phyloP scores from a whole-genome alignment of 2,113 vertebrate genomes.

The Dromiciops gliroides region DNA sequence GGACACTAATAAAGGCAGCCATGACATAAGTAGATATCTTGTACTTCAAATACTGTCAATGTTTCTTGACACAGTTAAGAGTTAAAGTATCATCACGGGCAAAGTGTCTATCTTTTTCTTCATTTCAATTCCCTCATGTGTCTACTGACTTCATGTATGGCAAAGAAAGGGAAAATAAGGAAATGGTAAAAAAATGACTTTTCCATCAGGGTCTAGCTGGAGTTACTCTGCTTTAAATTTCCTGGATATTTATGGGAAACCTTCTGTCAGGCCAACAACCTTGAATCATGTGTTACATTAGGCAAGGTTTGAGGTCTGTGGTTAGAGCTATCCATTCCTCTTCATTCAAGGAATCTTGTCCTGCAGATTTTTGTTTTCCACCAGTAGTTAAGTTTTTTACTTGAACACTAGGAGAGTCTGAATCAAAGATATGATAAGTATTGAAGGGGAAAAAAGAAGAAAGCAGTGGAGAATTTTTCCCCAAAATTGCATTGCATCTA shows the following conservation, averaged over 20 bases:
- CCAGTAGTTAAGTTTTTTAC: slow-evolving; percentile 44
- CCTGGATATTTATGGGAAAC: slow-evolving; percentile 22
- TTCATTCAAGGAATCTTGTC: slow-evolving; percentile 55
- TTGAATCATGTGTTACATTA: slow-evolving; percentile 39
- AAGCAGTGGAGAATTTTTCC: slow-evolving; percentile 16
- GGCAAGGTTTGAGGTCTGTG: slow-evolving; percentile 6
- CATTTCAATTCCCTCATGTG: not conserved
- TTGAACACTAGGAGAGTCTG: slow-evolving; percentile 42
- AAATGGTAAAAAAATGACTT: slow-evolving; percentile 17
- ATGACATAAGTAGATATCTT: not conserved
- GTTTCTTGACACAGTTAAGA: not conserved
- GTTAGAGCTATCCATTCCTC: slow-evolving; percentile 19
- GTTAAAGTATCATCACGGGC: not conserved
- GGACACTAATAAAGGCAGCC: slow-evolving; percentile 6
- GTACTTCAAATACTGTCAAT: not conserved
- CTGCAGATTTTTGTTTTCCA: slow-evolving; percentile 50
- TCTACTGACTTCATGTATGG: not conserved
- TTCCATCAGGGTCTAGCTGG: not conserved
- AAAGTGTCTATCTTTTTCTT: not conserved
- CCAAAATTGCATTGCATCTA: slow-evolving; percentile 31
- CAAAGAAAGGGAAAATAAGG: not conserved
- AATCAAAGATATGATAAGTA: slow-evolving; percentile 17
- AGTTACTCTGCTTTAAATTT: slow-evolving; percentile 35
- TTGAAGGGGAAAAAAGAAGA: slow-evolving; percentile 39
- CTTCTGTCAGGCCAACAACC: slow-evolving; percentile 42